phyloP scores from a whole-genome alignment of 2,113 vertebrate species.

The Otocyon megalotis region DNA sequence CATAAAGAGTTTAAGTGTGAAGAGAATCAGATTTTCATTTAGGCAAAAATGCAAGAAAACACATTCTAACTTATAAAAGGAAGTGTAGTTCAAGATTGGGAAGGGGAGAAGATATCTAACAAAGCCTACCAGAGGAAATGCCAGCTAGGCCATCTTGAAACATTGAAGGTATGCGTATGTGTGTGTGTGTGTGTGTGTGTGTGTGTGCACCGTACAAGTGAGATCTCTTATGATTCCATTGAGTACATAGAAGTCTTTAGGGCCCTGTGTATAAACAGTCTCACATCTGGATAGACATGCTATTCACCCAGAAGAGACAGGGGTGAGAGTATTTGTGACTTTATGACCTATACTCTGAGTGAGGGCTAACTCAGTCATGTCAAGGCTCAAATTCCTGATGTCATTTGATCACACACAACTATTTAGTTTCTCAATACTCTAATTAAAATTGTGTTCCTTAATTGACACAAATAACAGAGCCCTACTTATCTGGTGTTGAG shows the following conservation, averaged over 20 bases:
- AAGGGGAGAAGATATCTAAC: not conserved
- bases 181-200: not conserved
- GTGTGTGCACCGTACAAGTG: not conserved
- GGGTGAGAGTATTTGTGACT: not conserved
- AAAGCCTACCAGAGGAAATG: not conserved
- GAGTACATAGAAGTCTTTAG: not conserved
- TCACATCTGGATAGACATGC: not conserved
- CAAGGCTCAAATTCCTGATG: not conserved
- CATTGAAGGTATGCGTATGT: not conserved
- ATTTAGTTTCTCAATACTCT: not conserved
- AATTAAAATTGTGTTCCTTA: not conserved
- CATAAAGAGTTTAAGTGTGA: not conserved
- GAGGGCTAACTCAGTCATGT: not conserved
- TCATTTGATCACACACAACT: not conserved
- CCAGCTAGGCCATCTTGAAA: not conserved
- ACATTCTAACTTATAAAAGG: not conserved
- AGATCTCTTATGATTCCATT: not conserved
- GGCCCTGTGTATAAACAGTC: not conserved
- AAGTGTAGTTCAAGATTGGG: not conserved
- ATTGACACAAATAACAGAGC: not conserved
- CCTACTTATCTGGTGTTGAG: not conserved
- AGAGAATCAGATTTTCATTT: slow-evolving; percentile 43
- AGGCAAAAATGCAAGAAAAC: not conserved
- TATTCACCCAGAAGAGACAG: not conserved
- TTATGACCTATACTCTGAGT: not conserved